Percentiles rank a stretch among this genome's conserved stretches.
Conservation (phyloP, 2,888 invertebrate genomes). For the Zygothrica quintamaculata region DNA sequence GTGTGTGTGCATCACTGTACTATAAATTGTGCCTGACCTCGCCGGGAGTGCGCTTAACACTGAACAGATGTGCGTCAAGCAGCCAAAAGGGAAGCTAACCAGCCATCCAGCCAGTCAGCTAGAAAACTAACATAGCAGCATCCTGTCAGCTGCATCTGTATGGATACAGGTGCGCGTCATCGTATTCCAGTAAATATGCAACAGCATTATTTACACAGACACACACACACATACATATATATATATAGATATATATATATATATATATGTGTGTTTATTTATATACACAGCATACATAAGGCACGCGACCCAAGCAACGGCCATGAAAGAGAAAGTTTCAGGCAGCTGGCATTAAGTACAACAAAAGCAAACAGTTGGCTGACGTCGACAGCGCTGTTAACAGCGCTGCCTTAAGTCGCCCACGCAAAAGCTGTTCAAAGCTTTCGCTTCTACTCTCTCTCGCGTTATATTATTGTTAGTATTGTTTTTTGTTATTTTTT, state of each 20-base stretch:
- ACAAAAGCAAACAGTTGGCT: constrained; percentile 77
- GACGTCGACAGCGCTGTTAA: constrained; percentile 55
- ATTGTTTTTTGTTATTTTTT: too few relatives aligned
- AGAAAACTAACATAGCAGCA: constrained; percentile 38
- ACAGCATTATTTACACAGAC: constrained; percentile 52
- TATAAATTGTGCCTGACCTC: constrained; percentile 57
- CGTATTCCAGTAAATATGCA: constrained; percentile 72
- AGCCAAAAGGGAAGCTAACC: constrained; percentile 16
- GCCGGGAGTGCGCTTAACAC: constrained; percentile 65
- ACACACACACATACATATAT: constrained; percentile 13
- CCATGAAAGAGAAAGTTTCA: constrained; percentile 57
- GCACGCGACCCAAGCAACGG: constrained; percentile 1
- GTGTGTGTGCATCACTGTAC: constrained; percentile 10
- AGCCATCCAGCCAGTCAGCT: constrained; percentile 18
- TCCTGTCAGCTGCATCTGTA: constrained; percentile 58
- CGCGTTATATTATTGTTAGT: constrained; percentile 31
- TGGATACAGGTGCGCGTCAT: constrained; percentile 58
- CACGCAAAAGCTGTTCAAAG: constrained; percentile 73
- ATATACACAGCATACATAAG: constrained; percentile 1
- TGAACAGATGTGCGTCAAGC: constrained; percentile 46
- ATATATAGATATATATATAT: constrained; percentile 14
- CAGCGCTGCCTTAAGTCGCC: constrained; percentile 68
- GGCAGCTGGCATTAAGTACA: constrained; percentile 62
- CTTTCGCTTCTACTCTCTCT: constrained; percentile 38
- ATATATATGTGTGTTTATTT: constrained; percentile 10